Conservation (phyloP, 2,797 vertebrate species). For the Pygocentrus nattereri region DNA sequence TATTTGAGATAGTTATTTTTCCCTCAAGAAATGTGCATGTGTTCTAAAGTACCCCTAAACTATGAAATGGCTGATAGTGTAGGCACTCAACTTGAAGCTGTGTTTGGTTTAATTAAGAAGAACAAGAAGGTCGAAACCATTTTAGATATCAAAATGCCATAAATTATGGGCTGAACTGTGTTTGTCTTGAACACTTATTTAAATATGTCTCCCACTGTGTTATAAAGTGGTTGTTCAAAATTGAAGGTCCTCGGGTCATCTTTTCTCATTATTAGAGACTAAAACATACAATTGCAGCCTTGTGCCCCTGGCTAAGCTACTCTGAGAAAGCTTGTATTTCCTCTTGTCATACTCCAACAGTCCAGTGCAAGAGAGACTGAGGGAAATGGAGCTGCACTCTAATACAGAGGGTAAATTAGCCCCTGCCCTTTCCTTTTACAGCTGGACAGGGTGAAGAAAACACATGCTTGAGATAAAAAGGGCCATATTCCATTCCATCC, state of each 20-base stretch:
- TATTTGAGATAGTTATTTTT: not conserved
- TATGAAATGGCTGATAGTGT: constrained; percentile 1
- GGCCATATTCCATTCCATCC: not conserved
- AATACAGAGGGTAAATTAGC: not conserved
- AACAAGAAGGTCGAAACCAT: constrained; percentile 30
- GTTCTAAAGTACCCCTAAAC: not conserved
- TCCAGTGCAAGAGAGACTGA: not conserved
- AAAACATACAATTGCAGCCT: constrained; percentile 40
- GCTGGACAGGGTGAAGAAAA: not conserved
- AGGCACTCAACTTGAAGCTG: not conserved
- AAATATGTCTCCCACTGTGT: constrained; percentile 22
- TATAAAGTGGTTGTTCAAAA: constrained; percentile 30
- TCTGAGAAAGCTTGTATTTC: constrained; percentile 17
- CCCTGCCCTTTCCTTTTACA: not conserved
- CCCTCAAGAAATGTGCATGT: not conserved
- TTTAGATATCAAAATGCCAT: constrained; percentile 41
- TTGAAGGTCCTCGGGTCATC: constrained; percentile 38
- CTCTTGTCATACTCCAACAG: constrained; percentile 16
- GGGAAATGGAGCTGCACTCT: not conserved
- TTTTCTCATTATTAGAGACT: constrained; percentile 54
- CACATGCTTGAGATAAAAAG: not conserved
- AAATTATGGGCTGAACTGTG: constrained; percentile 24
- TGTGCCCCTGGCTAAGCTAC: constrained; percentile 14
- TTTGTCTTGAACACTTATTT: constrained; percentile 36
- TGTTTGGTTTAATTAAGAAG: constrained; percentile 51